Evolutionary conservation across 2,888 invertebrate species (phyloP).

Genomic region (Agrypnus murinus): DNA sequence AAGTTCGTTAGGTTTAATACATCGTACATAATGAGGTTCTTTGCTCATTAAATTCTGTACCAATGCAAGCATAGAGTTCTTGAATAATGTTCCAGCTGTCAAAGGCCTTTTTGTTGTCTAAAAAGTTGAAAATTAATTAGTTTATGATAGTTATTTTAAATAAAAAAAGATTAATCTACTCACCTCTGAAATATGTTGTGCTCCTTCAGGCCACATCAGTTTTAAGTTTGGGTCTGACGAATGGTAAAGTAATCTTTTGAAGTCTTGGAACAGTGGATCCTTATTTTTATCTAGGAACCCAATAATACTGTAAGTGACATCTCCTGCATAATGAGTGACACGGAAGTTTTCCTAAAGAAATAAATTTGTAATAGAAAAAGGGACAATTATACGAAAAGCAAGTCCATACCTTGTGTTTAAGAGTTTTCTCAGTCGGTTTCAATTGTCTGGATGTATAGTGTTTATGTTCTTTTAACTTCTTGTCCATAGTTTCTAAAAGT

Average conservation of each 20-base stretch:
- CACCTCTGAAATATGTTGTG: constrained; percentile 88
- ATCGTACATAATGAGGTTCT: constrained; percentile 97
- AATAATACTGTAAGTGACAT: constrained; percentile 91
- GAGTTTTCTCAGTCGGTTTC: constrained; percentile 85
- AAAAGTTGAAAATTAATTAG: constrained; percentile 58
- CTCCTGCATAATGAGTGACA: constrained; percentile 96
- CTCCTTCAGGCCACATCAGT: constrained; percentile 98
- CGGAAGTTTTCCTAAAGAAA: constrained; percentile 77
- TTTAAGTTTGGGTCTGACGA: constrained; percentile 86
- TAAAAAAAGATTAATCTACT: too few relatives aligned
- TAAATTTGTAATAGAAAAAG: neutral
- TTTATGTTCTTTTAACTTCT: constrained; percentile 87
- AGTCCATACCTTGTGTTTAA: constrained; percentile 45
- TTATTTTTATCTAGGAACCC: constrained; percentile 99
- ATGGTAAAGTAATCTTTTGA: constrained; percentile 92
- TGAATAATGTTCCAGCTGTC: constrained; percentile 96
- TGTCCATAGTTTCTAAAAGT: constrained; percentile 94
- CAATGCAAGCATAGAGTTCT: constrained; percentile 93
- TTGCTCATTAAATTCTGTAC: constrained; percentile 92
- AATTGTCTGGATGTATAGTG: constrained; percentile 93
- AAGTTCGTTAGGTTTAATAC: constrained; percentile 97
- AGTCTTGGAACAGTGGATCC: constrained; percentile 97
- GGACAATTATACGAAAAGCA: neutral
- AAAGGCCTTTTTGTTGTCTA: constrained; percentile 95
- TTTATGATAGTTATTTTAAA: too few relatives aligned